Evolutionary conservation across 2,113 vertebrate species (phyloP).

Genomic region (Danionella cerebrum): DNA sequence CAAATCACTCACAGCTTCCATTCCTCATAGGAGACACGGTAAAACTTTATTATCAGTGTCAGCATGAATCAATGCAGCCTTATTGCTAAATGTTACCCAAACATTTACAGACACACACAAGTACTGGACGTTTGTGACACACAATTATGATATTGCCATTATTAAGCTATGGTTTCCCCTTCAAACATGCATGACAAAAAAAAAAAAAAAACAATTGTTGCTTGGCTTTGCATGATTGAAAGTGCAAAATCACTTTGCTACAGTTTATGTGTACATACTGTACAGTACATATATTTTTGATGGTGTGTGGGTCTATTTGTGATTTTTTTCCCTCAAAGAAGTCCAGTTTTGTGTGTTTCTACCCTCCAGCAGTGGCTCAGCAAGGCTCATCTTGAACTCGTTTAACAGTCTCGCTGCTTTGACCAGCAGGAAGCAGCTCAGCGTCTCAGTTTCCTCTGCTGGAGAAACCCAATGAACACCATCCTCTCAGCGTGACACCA

Average conservation of each 20-base stretch:
- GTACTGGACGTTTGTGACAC: neutral
- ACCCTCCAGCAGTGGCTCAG: conserved; percentile 48
- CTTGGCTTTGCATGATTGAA: conserved; percentile 43
- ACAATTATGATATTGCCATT: conserved; percentile 29
- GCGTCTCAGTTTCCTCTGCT: neutral
- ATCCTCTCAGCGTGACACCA: conserved; percentile 86
- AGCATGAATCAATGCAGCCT: no score
- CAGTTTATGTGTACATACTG: conserved; percentile 8
- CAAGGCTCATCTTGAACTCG: conserved; percentile 23
- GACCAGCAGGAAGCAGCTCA: conserved; percentile 20
- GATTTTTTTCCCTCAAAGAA: neutral
- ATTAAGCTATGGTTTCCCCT: conserved; percentile 40
- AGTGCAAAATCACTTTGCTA: conserved; percentile 54
- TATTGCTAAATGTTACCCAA: no score
- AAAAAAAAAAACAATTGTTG: conserved; percentile 47
- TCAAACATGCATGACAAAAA: conserved; percentile 32
- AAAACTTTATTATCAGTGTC: no score
- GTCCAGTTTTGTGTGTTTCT: conserved; percentile 52
- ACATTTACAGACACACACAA: conserved; percentile 5
- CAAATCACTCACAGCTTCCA: no score
- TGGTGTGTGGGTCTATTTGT: neutral
- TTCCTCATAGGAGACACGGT: no score
- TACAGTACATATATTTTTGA: neutral
- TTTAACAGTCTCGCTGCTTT: conserved; percentile 10
- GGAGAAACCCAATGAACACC: neutral